Evolutionary conservation across 2,888 invertebrate genomes (phyloP), one percentile per base, ranked within the genome.

Genomic region (Alviniconcha strummeri): DNA sequence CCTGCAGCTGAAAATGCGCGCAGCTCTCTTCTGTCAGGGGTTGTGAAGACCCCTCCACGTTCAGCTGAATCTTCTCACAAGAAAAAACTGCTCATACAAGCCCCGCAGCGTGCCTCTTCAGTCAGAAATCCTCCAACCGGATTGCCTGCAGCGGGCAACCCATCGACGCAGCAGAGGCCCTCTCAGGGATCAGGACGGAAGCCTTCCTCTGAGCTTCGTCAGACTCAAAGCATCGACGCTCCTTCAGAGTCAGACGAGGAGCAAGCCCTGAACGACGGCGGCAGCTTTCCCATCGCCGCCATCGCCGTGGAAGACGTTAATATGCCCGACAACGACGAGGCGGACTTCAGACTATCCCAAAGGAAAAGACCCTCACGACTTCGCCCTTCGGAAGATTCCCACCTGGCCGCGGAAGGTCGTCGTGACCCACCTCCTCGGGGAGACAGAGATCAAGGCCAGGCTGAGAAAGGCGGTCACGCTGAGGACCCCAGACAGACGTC

Each of bases 241-340:
- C 36, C 72, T 13, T 13, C 17, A n/a, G 5, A 77, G 11, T 6
- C 56, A 56, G 8, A n/a, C 56, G 11, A 1, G 57, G 57, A 17
- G 11, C 52, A 52, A 55, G 8, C 11, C 3, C 76, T 77, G 76
- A 57, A 19, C 5, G 76, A 77, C n/a, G 76, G 19, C 19, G 19
- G 9, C 56, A 56, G 9, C 5, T 19, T 77, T 19, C 76, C 76
- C 7, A 77, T 77, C 5, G 15, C 76, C 13, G 76, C 57, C 7
- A 77, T 77, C 11, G 76, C 19, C 2, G 57, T 77, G 9, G 76
- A 77, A 19, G 57, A 19, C 57, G 19, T 19, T 11, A 57, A 77
- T 57, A 19, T 56, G 57, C 76, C 57, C 5, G 76, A 77, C 56
- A 57, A 77, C n/a, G 76, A 57, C 57, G 57, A 77, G n/a, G 75